phyloP scores from a whole-genome alignment of 2,797 vertebrate species.

The Melopsittacus undulatus region DNA sequence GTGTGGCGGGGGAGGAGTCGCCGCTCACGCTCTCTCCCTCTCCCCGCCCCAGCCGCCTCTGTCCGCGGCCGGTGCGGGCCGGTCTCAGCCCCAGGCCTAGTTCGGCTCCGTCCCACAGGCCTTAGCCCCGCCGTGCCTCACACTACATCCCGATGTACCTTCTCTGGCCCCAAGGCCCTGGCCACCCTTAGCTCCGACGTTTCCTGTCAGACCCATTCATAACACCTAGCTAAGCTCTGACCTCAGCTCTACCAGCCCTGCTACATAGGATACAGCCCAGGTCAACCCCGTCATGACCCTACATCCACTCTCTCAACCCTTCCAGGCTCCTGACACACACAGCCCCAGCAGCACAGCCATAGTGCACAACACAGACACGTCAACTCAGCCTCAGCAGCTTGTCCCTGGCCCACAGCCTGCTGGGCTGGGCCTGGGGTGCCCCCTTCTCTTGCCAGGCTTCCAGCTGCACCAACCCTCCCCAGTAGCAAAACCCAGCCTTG shows the following conservation, averaged over 20 bases:
- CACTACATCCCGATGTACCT: accelerated
- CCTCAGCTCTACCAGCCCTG: background rate
- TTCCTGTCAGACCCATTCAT: background rate
- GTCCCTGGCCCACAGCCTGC: accelerated
- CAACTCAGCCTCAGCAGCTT: background rate
- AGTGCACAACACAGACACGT: accelerated
- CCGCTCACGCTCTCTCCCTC: background rate
- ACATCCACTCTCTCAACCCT: too few relatives aligned
- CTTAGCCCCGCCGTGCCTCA: background rate
- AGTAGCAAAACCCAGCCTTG: background rate
- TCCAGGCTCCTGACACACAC: background rate
- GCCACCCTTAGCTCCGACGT: background rate
- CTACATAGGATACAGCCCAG: background rate
- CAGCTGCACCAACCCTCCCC: too few relatives aligned
- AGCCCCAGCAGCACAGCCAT: background rate
- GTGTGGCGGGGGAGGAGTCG: constrained; percentile 9
- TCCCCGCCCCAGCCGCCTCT: background rate
- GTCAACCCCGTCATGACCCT: background rate
- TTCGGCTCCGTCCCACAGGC: background rate
- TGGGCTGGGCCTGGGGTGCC: background rate
- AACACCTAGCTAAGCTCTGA: too few relatives aligned
- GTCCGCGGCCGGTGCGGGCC: background rate
- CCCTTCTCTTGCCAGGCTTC: background rate
- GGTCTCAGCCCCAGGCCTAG: background rate
- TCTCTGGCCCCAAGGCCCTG: background rate